Percentiles rank a stretch among this genome's conserved stretches.
phyloP scores from a whole-genome alignment of 2,797 vertebrate species.

The Perdix hodgsoniae region DNA sequence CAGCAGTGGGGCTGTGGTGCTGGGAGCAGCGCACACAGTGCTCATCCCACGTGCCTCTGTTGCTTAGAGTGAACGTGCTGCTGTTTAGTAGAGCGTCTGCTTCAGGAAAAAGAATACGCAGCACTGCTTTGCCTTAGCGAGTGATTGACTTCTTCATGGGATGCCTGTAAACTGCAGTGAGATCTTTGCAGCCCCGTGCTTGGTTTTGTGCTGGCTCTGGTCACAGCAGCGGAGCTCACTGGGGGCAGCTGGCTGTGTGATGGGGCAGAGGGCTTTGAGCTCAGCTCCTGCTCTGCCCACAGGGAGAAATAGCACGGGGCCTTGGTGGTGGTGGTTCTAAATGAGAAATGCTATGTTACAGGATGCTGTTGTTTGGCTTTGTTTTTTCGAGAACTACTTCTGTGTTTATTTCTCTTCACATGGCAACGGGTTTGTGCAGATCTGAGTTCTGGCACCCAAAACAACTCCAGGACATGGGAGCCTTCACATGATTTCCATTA shows the following conservation, averaged over 20 bases:
- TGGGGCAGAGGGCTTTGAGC: background rate
- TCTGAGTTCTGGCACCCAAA: conserved; percentile 42
- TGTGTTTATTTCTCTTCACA: background rate
- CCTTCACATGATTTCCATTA: conserved; percentile 69
- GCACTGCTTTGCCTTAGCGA: background rate
- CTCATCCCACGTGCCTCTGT: too few species aligned
- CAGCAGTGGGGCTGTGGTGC: background rate
- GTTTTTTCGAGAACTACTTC: background rate
- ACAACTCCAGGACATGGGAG: conserved; percentile 20
- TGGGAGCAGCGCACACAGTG: background rate
- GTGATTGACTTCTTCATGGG: background rate
- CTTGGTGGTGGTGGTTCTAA: too few species aligned
- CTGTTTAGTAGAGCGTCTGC: background rate
- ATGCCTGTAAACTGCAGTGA: background rate
- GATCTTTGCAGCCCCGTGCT: background rate
- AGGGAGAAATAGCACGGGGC: too few species aligned
- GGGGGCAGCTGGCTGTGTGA: background rate
- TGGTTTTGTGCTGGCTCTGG: background rate
- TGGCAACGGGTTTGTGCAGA: background rate
- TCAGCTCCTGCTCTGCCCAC: background rate
- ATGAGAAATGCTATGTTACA: background rate
- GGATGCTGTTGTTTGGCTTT: background rate
- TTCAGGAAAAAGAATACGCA: background rate
- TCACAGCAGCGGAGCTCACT: fast-evolving
- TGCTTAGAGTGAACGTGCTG: background rate